Percentiles rank a stretch among this genome's conserved stretches.
These are phyloP conservation scores for Thamnaconus septentrionalis DNA, from an alignment of 2,113 vertebrate genomes.

Conservation along the genomic window DNA sequence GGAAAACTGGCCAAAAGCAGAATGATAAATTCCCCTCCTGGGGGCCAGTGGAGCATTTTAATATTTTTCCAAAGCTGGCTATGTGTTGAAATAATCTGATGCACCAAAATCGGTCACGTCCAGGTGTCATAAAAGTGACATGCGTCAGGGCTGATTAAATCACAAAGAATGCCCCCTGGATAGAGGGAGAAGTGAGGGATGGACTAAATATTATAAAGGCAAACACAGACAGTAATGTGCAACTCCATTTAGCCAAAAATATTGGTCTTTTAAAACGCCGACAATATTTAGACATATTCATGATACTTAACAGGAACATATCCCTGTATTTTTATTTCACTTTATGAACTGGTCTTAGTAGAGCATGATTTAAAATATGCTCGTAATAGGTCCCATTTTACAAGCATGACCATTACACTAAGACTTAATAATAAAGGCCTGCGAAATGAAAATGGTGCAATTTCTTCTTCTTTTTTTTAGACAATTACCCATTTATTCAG, in stretches of 20 bases:
- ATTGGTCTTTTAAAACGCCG: neutral
- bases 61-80: constrained; percentile 30
- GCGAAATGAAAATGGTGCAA: no score
- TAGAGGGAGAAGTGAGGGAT: neutral
- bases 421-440: no score
- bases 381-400: no score
- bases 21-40: constrained; percentile 38
- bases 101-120: constrained; percentile 17
- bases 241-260: neutral
- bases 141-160: constrained; percentile 34
- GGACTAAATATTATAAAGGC: no score
- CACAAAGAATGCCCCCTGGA: constrained; percentile 1
- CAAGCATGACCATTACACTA: no score
- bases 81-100: constrained; percentile 35
- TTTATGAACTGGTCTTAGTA: no score
- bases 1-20: constrained; percentile 23
- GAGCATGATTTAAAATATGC: no score
- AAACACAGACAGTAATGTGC: neutral
- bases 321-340: no score
- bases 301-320: no score
- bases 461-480: no score
- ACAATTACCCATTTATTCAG: no score
- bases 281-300: neutral
- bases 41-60: constrained; percentile 34
- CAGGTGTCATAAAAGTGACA: constrained; percentile 14